A percentile compares a stretch with the other conserved stretches of the same genome.
phyloP scores from a whole-genome alignment of 2,888 invertebrate genomes.

The Chymomyza fuscimana region DNA sequence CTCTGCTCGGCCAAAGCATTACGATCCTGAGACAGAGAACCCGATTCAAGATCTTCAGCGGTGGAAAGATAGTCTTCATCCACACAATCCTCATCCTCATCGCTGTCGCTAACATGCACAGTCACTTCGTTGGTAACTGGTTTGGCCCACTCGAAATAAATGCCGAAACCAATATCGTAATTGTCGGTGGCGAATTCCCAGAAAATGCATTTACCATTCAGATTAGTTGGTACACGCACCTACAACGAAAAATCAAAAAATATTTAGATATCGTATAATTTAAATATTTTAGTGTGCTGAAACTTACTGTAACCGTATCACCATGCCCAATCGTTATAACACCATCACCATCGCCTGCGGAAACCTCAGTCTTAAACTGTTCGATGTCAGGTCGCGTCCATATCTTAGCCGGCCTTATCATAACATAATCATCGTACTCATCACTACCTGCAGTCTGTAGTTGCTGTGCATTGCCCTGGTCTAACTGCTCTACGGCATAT shows the following conservation, averaged over 20 bases:
- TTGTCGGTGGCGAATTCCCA: conserved; percentile 99
- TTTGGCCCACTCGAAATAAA: conserved; percentile 98
- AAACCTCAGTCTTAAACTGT: conserved; percentile 94
- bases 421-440: conserved; percentile 79
- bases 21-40: conserved; percentile 75
- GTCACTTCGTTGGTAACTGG: conserved; percentile 90
- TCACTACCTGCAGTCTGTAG: conserved; percentile 34
- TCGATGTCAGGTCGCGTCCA: conserved; percentile 95
- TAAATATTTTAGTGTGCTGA: neutral
- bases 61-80: conserved; percentile 80
- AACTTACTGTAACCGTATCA: conserved; percentile 93
- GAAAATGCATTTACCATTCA: conserved; percentile 94
- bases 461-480: conserved; percentile 6
- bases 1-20: conserved; percentile 50
- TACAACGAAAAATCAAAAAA: conserved; percentile 30
- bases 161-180: conserved; percentile 98
- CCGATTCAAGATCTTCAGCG: conserved; percentile 84
- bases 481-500: conserved; percentile 8
- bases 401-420: conserved; percentile 90
- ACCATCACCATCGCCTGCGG: conserved; percentile 89
- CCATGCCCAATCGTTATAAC: conserved; percentile 96
- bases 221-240: conserved; percentile 96
- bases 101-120: conserved; percentile 97
- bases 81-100: conserved; percentile 85
- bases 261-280: neutral